Percentiles rank a stretch among this genome's conserved stretches.
Conservation (phyloP, 2,113 vertebrate genomes). For the Albula goreensis region DNA sequence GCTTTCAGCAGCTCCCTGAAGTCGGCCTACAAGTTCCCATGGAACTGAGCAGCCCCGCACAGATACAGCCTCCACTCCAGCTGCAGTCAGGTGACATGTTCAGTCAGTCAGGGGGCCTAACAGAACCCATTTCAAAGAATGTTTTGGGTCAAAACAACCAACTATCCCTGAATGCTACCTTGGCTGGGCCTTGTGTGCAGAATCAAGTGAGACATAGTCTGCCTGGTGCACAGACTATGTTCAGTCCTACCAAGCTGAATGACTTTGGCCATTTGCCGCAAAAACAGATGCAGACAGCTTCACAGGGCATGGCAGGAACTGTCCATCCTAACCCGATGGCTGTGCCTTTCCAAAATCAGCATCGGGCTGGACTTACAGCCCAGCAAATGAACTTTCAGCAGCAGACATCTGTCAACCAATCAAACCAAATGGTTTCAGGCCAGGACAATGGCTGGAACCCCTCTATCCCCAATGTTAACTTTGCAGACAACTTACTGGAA, state of each 20-base stretch:
- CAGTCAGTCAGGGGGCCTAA: constrained; percentile 23
- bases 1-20: constrained; percentile 45
- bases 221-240: constrained; percentile 18
- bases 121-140: constrained; percentile 2
- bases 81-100: constrained; percentile 24
- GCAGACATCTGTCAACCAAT: constrained; percentile 25
- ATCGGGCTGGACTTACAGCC: background rate
- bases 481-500: constrained; percentile 21
- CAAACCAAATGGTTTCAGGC: constrained; percentile 24
- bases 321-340: constrained; percentile 25
- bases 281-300: constrained; percentile 25
- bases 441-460: constrained; percentile 48
- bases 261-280: constrained; percentile 14
- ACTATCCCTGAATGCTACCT: constrained; percentile 36
- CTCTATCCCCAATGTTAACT: constrained; percentile 26
- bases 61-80: constrained; percentile 23
- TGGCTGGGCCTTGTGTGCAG: constrained; percentile 31
- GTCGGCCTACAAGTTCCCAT: constrained; percentile 31
- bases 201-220: constrained; percentile 35
- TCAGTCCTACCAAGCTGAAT: constrained; percentile 19
- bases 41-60: background rate
- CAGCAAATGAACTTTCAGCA: constrained; percentile 32
- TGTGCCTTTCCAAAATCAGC: constrained; percentile 37
- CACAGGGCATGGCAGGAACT: constrained; percentile 31
- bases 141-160: constrained; percentile 1